Percentiles rank a stretch among this genome's conserved stretches.
These are phyloP conservation scores for Cebidichthys violaceus DNA, from an alignment of 2,113 vertebrate species.

Conservation along the genomic window DNA sequence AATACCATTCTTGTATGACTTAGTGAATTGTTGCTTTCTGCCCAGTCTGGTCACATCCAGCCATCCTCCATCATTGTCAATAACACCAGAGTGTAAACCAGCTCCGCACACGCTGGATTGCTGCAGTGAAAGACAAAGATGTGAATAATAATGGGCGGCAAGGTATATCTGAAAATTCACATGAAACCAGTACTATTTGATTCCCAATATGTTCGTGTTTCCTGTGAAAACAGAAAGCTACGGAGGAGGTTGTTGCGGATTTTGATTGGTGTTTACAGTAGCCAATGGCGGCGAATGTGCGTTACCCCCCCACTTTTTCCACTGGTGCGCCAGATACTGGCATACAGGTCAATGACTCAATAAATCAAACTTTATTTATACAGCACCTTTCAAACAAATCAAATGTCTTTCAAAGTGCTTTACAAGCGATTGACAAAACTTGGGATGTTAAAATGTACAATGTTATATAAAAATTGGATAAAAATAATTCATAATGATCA, in stretches of 20 bases:
- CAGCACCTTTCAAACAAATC: not conserved
- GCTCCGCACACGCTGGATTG: constrained; percentile 97
- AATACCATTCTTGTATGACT: constrained; percentile 93
- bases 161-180: not conserved
- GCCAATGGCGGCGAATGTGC: not conserved
- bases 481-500: no score
- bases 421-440: no score
- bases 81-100: constrained; percentile 92
- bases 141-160: not conserved
- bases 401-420: not conserved
- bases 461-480: no score
- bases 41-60: constrained; percentile 95
- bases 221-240: not conserved
- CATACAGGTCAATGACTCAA: not conserved
- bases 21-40: constrained; percentile 91
- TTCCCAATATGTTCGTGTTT: not conserved
- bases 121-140: constrained; percentile 74
- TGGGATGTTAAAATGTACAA: no score
- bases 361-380: not conserved
- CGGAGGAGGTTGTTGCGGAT: not conserved
- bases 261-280: not conserved
- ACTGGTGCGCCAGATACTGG: no score
- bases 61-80: constrained; percentile 98
- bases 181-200: not conserved
- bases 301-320: not conserved